These are phyloP conservation scores for Pelobates cultripes DNA, from an alignment of 2,797 vertebrate species.

Conservation along the genomic window DNA sequence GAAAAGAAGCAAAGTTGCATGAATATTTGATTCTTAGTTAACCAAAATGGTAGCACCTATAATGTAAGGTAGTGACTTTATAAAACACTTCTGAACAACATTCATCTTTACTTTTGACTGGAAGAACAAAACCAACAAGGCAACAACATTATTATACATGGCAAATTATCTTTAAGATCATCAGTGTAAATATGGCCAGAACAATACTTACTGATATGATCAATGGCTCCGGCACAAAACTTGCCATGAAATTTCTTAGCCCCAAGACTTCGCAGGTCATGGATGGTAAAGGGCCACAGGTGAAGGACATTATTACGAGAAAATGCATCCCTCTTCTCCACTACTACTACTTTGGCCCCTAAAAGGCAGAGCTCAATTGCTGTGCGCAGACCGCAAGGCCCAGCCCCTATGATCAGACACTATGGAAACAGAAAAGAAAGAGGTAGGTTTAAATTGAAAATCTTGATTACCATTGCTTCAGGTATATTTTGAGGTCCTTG, in stretches of 20 bases:
- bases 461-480: too few species aligned
- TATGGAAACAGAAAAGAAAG: conserved; percentile 57
- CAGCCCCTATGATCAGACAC: conserved; percentile 98
- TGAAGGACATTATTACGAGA: conserved; percentile 97
- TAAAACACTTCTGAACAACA: too few species aligned
- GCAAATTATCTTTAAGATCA: too few species aligned
- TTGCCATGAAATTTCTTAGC: conserved; percentile 98
- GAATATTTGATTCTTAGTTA: too few species aligned
- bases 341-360: conserved; percentile 93
- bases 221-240: conserved; percentile 96
- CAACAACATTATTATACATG: too few species aligned
- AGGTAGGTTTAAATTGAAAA: not conserved
- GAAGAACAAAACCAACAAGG: too few species aligned
- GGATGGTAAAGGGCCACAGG: conserved; percentile 97
- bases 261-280: conserved; percentile 92
- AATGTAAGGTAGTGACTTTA: too few species aligned
- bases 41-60: too few species aligned
- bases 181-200: too few species aligned
- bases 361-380: conserved; percentile 93
- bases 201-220: conserved; percentile 93
- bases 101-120: too few species aligned
- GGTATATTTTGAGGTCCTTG: too few species aligned
- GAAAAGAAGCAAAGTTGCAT: too few species aligned
- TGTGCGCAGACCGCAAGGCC: conserved; percentile 94
- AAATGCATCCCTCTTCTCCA: conserved; percentile 97